Conservation (phyloP, 2,888 invertebrate species). For the Drosophila mayaguana region DNA sequence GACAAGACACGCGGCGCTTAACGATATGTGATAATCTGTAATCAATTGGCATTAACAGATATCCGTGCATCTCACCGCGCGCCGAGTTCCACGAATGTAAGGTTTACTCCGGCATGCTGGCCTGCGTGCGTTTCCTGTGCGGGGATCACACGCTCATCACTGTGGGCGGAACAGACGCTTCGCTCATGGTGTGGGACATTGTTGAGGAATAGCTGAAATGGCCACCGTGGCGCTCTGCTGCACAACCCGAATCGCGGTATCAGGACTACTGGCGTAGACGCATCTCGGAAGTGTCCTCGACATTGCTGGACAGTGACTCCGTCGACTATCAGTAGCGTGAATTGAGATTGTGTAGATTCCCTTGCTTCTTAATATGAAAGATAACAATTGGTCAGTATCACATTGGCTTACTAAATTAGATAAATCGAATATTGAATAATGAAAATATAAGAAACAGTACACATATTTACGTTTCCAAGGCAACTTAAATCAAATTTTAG, state of each 20-base stretch:
- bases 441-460: conserved; percentile 21
- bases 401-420: conserved; percentile 68
- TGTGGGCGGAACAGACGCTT: conserved; percentile 94
- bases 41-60: conserved; percentile 85
- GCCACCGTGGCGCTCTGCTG: conserved; percentile 84
- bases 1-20: too few species aligned
- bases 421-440: conserved; percentile 58
- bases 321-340: conserved; percentile 78
- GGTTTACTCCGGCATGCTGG: conserved; percentile 93
- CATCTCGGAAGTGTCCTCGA: conserved; percentile 83
- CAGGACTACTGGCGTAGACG: conserved; percentile 83
- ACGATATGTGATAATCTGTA: background rate
- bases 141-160: conserved; percentile 94
- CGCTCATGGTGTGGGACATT: conserved; percentile 95
- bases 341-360: conserved; percentile 44
- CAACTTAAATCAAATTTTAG: conserved; percentile 42
- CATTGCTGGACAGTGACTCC: conserved; percentile 84
- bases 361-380: conserved; percentile 45
- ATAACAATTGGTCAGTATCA: conserved; percentile 64
- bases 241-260: conserved; percentile 79
- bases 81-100: conserved; percentile 95
- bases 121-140: conserved; percentile 92
- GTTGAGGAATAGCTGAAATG: conserved; percentile 87
- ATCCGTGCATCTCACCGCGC: conserved; percentile 93
- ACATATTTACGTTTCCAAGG: conserved; percentile 44